These are phyloP conservation scores for Plectropomus leopardus DNA, from an alignment of 2,113 vertebrate genomes.

Conservation along the genomic window DNA sequence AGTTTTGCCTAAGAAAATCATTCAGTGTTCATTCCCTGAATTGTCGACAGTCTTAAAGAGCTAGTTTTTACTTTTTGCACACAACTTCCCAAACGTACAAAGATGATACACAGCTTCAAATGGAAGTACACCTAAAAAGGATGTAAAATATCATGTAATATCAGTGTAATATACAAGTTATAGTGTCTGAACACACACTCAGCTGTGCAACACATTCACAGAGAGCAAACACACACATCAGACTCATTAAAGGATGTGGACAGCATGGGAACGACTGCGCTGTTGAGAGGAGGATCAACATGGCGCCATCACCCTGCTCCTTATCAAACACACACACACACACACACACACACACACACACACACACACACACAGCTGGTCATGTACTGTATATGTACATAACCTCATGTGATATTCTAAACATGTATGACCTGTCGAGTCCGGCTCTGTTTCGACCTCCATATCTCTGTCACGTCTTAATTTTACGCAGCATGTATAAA, in stretches of 20 bases:
- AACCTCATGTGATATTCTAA: conserved; percentile 41
- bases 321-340: conserved; percentile 73
- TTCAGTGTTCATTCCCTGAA: too few species aligned
- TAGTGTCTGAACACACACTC: neutral
- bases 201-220: neutral
- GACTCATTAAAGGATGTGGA: conserved; percentile 64
- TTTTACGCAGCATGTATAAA: neutral
- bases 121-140: too few species aligned
- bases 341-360: conserved; percentile 38
- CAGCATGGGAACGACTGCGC: conserved; percentile 70
- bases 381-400: conserved; percentile 57
- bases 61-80: too few species aligned
- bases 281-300: conserved; percentile 73
- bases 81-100: too few species aligned
- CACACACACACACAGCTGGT: too few species aligned
- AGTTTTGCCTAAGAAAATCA: too few species aligned
- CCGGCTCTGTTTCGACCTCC: conserved; percentile 11
- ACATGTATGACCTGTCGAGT: conserved; percentile 27
- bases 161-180: neutral
- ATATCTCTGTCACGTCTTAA: neutral
- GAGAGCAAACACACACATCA: conserved; percentile 20
- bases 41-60: too few species aligned
- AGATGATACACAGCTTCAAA: too few species aligned
- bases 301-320: conserved; percentile 74
- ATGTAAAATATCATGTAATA: neutral